phyloP scores from a whole-genome alignment of 1,140 invertebrate genomes.

The Cecropterus lyciades region DNA sequence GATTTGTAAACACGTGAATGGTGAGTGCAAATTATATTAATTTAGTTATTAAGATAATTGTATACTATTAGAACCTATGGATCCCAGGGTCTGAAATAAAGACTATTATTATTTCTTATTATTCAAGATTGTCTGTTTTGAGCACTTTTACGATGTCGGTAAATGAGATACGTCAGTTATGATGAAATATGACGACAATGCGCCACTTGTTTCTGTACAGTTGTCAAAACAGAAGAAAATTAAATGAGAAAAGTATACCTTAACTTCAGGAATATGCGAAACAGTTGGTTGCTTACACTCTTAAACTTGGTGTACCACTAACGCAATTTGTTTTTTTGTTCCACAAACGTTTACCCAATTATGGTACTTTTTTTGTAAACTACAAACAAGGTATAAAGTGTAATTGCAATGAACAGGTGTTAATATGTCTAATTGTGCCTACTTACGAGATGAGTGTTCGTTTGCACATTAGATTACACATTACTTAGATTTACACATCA shows the following conservation, averaged over 20 bases:
- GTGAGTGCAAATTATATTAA: slow-evolving; percentile 51
- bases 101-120: too few species aligned
- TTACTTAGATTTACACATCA: slow-evolving; percentile 19
- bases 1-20: slow-evolving; percentile 73
- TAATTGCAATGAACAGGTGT: slow-evolving; percentile 21
- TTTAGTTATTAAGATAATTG: neutral
- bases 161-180: slow-evolving; percentile 3
- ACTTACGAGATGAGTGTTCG: slow-evolving; percentile 16
- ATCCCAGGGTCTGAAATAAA: too few species aligned
- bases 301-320: neutral
- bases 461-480: too few species aligned
- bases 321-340: slow-evolving; percentile 2
- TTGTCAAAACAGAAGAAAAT: neutral
- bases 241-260: neutral
- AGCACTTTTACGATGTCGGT: neutral
- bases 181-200: neutral
- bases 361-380: slow-evolving; percentile 15
- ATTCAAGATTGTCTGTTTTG: neutral
- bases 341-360: slow-evolving; percentile 3
- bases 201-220: neutral
- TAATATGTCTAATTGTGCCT: slow-evolving; percentile 27
- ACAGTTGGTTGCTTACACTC: too few species aligned
- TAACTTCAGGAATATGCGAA: neutral
- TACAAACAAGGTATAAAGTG: slow-evolving; percentile 16
- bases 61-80: too few species aligned